Base-by-base conservation (phyloP, 2,113 vertebrate species). In the Mohoua ochrocephala region DNA sequence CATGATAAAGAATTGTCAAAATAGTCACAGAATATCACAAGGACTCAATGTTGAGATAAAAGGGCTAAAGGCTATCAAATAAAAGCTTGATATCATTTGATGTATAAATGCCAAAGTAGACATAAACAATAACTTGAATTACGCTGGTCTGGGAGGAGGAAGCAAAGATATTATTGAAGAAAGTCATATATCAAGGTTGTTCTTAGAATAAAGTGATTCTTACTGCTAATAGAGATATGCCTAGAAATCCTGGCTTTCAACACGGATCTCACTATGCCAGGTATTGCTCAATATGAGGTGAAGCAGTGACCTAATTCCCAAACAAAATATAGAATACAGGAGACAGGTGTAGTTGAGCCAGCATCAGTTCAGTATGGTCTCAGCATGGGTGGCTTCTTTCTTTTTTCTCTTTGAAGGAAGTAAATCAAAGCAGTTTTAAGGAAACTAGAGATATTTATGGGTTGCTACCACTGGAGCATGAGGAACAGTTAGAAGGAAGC, bases 381-480 rank as follows among this genome's bases (percentile, higher is more conserved):
- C 83, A 74, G 60, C n/a, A 17, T 67, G 56, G 77, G 89, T 81
- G 77, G 77, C 89, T 84, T 95, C 54, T 73, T 85, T 44, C n/a
- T 78, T 80, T 92, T 79, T 91, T 57, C 11, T 45, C 84, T 94
- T 77, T 65, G 50, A 78, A 89, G 60, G 37, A 61, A 81, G 64
- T 96, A 95, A 91, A 95, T 95, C 93, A 94, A 67, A 91, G 17
- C 39, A 39, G 23, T 70, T 94, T 91, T 94, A 91, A 71, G 80
- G 35, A 84, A 81, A 70, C 37, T 35, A 30, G 59, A 64, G 64
- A 70, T 91, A 93, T 91, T 95, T 97, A 81, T 80, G 63, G 41
- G 59, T 59, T 91, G 54, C 87, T 95, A 75, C 50, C 68, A 67
- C 64, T 77, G 70, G 24, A 70, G 73, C 56, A 42, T 87, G 84